A percentile compares a stretch with the other conserved stretches of the same genome.
Evolutionary conservation across 2,113 vertebrate genomes (phyloP).

Genomic region (Podarcis muralis): DNA sequence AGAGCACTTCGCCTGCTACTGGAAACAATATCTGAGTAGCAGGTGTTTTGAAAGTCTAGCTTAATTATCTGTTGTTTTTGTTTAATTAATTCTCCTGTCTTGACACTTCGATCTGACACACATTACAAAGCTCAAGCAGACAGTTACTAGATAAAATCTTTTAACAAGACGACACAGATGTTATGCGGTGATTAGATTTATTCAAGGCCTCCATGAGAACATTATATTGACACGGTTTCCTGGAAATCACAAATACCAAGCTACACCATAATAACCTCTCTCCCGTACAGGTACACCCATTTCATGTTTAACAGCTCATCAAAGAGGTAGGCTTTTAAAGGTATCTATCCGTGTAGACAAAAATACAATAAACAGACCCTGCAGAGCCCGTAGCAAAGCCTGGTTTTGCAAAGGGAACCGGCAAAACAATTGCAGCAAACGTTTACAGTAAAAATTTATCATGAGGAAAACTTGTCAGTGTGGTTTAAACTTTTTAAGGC

Average conservation of each 20-base stretch:
- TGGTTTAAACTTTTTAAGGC: slow-evolving; percentile 65
- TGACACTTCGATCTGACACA: background rate
- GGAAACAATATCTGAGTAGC: background rate
- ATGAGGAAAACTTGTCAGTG: slow-evolving; percentile 67
- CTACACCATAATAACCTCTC: background rate
- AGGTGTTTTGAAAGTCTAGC: background rate
- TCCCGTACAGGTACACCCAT: slow-evolving; percentile 15
- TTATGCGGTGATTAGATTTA: background rate
- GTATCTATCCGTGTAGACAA: slow-evolving; percentile 57
- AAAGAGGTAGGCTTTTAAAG: slow-evolving; percentile 57
- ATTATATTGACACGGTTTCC: rapidly evolving
- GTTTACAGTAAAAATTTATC: slow-evolving; percentile 63
- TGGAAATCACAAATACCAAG: background rate
- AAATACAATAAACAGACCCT: slow-evolving; percentile 22
- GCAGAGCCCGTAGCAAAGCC: slow-evolving; percentile 67
- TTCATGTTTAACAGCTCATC: slow-evolving; percentile 52
- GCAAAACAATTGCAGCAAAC: slow-evolving; percentile 58
- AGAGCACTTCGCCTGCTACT: background rate
- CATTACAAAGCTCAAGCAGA: background rate
- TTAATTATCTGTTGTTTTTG: background rate
- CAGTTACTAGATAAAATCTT: background rate
- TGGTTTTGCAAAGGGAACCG: slow-evolving; percentile 44
- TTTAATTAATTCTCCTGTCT: background rate
- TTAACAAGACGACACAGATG: slow-evolving; percentile 30
- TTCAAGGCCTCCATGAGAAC: slow-evolving; percentile 16